Conservation (phyloP, 1,140 invertebrate genomes). For the Drosophila sucinea region DNA sequence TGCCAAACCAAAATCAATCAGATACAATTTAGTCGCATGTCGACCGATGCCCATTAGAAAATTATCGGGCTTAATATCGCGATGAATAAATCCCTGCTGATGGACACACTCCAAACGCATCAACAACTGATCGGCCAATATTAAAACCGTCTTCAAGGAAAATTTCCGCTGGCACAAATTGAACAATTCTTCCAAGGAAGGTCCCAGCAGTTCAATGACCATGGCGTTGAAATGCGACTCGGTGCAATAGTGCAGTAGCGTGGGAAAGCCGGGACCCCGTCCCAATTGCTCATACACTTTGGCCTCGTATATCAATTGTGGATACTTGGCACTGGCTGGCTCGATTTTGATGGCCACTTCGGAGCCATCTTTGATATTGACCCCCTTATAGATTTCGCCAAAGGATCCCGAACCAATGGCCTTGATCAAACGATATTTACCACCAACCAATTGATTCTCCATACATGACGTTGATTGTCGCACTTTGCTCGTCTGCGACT, state of each 20-base stretch:
- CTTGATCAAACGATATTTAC: constrained; percentile 97
- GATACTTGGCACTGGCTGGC: constrained; percentile 99
- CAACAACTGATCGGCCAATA: constrained; percentile 98
- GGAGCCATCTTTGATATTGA: constrained; percentile 97
- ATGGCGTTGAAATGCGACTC: constrained; percentile 99
- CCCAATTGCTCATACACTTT: constrained; percentile 99
- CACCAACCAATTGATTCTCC: constrained; percentile 87
- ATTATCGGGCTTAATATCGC: constrained; percentile 99
- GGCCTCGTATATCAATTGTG: constrained; percentile 98
- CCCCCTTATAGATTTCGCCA: constrained; percentile 98
- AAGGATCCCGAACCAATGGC: constrained; percentile 99
- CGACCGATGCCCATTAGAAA: constrained; percentile 99
- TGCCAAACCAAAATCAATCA: constrained; percentile 99
- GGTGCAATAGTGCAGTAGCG: constrained; percentile 97
- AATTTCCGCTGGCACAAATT: constrained; percentile 99
- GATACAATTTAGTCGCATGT: constrained; percentile 95
- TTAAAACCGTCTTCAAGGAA: constrained; percentile 97
- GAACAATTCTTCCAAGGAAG: constrained; percentile 98
- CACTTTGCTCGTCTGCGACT: background rate
- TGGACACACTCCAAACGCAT: constrained; percentile 98
- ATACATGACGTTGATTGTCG: constrained; percentile 39
- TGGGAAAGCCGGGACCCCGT: constrained; percentile 94
- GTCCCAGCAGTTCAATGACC: constrained; percentile 99
- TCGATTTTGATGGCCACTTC: constrained; percentile 99
- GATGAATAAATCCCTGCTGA: constrained; percentile 98